A percentile compares a stretch with the other conserved stretches of the same genome.
These are phyloP conservation scores for Serilophus lunatus DNA, from an alignment of 2,113 vertebrate genomes.

Conservation along the genomic window DNA sequence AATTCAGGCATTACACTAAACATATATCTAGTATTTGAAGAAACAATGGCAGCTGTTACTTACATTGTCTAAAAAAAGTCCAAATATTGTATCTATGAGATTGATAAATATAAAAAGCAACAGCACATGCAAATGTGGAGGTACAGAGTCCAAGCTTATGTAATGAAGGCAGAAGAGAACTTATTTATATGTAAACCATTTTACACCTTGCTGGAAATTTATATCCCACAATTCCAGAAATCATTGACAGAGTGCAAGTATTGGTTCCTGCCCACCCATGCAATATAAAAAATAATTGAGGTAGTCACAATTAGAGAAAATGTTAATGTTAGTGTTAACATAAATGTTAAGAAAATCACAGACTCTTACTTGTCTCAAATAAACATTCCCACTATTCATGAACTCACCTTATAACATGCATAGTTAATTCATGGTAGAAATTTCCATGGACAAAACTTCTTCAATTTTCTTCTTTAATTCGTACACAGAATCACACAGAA, in stretches of 20 bases:
- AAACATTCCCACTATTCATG: background rate
- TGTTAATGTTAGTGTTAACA: background rate
- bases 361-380: background rate
- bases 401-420: background rate
- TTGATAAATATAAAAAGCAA: background rate
- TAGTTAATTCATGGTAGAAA: background rate
- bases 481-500: too few species aligned
- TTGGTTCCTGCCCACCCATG: background rate
- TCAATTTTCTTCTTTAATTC: background rate
- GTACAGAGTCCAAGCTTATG: background rate
- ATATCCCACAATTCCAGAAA: background rate
- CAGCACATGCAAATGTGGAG: background rate
- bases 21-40: background rate
- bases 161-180: background rate
- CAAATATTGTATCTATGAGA: background rate
- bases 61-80: background rate
- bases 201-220: background rate
- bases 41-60: background rate
- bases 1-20: background rate
- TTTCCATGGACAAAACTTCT: background rate
- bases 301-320: background rate
- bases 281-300: background rate
- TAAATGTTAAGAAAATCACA: background rate
- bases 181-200: background rate
- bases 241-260: background rate